phyloP scores from a whole-genome alignment of 2,888 invertebrate species.

The Agrochola litura region DNA sequence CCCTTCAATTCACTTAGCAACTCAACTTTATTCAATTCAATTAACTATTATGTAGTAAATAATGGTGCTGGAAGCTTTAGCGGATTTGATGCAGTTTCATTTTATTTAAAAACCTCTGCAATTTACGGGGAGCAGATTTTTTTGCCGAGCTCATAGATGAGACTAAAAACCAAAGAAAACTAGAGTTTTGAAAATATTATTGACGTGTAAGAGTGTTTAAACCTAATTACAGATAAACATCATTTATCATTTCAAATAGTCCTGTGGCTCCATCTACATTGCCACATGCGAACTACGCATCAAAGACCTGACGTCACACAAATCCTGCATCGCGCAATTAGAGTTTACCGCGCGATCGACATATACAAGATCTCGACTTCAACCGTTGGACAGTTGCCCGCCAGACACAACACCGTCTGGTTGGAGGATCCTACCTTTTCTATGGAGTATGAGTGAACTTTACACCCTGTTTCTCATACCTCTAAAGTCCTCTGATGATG shows the following conservation, averaged over 20 bases:
- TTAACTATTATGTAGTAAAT: conserved; percentile 3
- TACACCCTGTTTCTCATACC: too few species aligned
- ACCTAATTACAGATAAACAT: not conserved
- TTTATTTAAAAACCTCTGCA: not conserved
- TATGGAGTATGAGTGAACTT: too few species aligned
- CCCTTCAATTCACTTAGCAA: not conserved
- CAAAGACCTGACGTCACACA: too few species aligned
- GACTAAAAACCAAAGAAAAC: not conserved
- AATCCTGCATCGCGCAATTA: too few species aligned
- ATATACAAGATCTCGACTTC: too few species aligned
- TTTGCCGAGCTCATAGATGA: not conserved
- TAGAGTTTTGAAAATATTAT: not conserved
- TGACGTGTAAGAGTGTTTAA: not conserved
- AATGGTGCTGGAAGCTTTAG: conserved; percentile 24
- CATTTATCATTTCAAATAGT: not conserved
- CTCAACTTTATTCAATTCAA: not conserved
- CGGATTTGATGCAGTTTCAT: conserved; percentile 3
- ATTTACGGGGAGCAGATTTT: not conserved
- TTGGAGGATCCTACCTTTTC: too few species aligned
- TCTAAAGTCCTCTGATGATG: not conserved
- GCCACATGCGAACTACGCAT: too few species aligned
- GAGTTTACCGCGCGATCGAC: too few species aligned
- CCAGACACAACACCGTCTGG: too few species aligned
- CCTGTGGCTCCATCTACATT: not conserved
- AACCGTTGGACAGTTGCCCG: too few species aligned